phyloP scores from a whole-genome alignment of 1,140 invertebrate genomes.

The Cydia amplana region DNA sequence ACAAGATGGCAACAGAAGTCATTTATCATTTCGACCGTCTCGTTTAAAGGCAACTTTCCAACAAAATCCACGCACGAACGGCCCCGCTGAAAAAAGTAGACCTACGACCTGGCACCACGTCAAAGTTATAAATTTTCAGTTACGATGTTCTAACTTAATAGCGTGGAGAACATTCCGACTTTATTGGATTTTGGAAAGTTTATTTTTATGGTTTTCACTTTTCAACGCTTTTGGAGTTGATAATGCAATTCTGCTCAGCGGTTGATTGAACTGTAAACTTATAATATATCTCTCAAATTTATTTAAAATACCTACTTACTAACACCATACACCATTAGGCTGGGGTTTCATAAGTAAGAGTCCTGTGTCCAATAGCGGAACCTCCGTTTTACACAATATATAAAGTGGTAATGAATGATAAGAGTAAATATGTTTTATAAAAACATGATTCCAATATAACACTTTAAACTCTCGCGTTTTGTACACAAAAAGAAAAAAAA shows the following conservation, averaged over 20 bases:
- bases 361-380: no score
- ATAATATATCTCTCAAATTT: no score
- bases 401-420: no score
- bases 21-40: not conserved
- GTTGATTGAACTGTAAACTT: not conserved
- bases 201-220: slow-evolving; percentile 15
- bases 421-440: no score
- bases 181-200: slow-evolving; percentile 9
- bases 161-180: slow-evolving; percentile 1
- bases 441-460: no score
- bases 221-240: not conserved
- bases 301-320: no score
- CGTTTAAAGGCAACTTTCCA: not conserved
- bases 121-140: slow-evolving; percentile 31
- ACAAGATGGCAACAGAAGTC: not conserved
- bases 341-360: not conserved
- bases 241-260: not conserved
- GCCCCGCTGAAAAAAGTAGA: slow-evolving; percentile 18
- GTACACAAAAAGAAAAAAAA: no score
- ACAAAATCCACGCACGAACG: not conserved
- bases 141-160: slow-evolving; percentile 32
- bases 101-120: slow-evolving; percentile 27
- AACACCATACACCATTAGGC: no score
- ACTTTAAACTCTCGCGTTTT: no score
- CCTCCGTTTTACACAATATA: no score